A percentile compares a stretch with the other conserved stretches of the same genome.
These are phyloP conservation scores for Zygogramma bicolorata DNA, from an alignment of 2,888 invertebrate genomes.

Conservation along the genomic window DNA sequence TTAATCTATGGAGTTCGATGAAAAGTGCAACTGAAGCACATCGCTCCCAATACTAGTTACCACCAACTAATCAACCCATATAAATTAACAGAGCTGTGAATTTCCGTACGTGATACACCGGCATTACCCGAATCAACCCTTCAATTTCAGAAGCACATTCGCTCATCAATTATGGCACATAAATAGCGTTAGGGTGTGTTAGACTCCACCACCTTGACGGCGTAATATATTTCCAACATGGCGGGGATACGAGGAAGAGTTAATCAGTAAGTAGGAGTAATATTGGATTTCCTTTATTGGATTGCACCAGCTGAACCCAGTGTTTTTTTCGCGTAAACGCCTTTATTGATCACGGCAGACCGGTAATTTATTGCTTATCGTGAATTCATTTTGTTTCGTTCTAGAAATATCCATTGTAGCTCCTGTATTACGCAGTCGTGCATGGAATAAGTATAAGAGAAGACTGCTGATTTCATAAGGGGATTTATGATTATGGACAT, in stretches of 20 bases:
- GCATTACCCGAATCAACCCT: neutral
- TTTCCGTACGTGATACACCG: neutral
- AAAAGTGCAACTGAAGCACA: neutral
- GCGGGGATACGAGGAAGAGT: slow-evolving; percentile 11
- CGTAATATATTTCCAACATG: slow-evolving; percentile 12
- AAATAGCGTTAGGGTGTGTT: slow-evolving; percentile 17
- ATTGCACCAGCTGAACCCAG: slow-evolving; percentile 12
- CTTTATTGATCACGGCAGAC: slow-evolving; percentile 13
- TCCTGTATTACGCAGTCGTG: neutral
- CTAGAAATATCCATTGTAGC: neutral
- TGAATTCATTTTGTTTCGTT: slow-evolving; percentile 7
- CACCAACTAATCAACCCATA: neutral
- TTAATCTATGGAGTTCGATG: too few relatives aligned
- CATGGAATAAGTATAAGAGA: too few relatives aligned
- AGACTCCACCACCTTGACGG: slow-evolving; percentile 8
- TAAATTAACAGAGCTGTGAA: neutral
- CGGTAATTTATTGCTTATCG: slow-evolving; percentile 10
- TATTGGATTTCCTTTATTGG: slow-evolving; percentile 23
- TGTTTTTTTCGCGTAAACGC: slow-evolving; percentile 11
- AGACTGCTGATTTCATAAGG: too few relatives aligned
- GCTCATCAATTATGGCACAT: slow-evolving; percentile 14
- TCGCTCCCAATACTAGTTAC: neutral
- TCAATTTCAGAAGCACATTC: slow-evolving; percentile 2
- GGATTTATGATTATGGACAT: too few relatives aligned
- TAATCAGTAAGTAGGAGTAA: slow-evolving; percentile 22